Percentiles rank a stretch among this genome's conserved stretches.
These are phyloP conservation scores for Diogma glabrata DNA, from an alignment of 2,888 invertebrate species.

Conservation along the genomic window DNA sequence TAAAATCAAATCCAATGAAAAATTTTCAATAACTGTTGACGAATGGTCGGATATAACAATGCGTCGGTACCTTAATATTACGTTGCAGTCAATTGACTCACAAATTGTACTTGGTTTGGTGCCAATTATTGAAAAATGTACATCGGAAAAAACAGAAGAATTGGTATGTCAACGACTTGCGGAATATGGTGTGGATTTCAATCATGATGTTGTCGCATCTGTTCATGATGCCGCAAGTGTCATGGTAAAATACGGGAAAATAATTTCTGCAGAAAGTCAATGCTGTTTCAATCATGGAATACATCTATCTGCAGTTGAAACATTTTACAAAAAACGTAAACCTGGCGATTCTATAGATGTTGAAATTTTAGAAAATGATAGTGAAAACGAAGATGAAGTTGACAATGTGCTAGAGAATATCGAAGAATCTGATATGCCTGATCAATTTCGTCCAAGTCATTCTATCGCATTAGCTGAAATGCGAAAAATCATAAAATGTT, in stretches of 20 bases:
- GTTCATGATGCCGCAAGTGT: constrained; percentile 2
- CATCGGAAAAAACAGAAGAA: constrained; percentile 4
- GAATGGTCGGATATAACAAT: too few species aligned
- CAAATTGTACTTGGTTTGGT: constrained; percentile 5
- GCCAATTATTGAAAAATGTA: constrained; percentile 6
- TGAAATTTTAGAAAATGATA: background rate
- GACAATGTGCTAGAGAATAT: background rate
- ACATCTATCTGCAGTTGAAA: background rate
- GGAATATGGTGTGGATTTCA: constrained; percentile 2
- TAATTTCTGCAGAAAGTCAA: constrained; percentile 5
- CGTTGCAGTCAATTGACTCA: background rate
- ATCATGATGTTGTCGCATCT: background rate
- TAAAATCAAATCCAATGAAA: too few species aligned
- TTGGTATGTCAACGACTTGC: background rate
- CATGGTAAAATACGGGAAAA: constrained; percentile 5
- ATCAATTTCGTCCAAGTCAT: background rate
- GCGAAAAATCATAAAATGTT: constrained; percentile 8
- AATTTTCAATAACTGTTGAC: too few species aligned
- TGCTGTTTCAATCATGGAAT: constrained; percentile 1
- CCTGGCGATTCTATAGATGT: background rate
- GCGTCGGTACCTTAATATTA: too few species aligned
- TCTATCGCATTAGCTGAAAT: constrained; percentile 1
- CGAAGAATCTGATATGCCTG: background rate
- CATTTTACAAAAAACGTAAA: background rate
- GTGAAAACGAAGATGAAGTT: background rate